Conservation (phyloP, 2,888 invertebrate genomes). For the Eupithecia centaureata region DNA sequence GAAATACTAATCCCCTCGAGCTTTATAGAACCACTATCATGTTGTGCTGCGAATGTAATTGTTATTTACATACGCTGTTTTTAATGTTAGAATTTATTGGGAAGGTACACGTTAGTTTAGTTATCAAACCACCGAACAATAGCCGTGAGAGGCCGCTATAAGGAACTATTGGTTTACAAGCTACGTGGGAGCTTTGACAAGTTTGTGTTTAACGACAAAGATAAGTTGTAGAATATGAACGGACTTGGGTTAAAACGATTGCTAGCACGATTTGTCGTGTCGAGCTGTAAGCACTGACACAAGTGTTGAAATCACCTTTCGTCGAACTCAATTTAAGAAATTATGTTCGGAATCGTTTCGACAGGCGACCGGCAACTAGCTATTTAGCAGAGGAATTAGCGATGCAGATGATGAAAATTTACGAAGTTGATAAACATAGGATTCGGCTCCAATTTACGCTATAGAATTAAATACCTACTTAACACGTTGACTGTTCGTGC, state of each 20-base stretch:
- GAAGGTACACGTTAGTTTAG: neutral
- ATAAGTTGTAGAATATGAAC: slow-evolving; percentile 19
- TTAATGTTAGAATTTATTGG: slow-evolving; percentile 6
- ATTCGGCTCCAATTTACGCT: neutral
- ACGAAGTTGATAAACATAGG: slow-evolving; percentile 6
- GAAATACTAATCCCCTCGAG: slow-evolving; percentile 69
- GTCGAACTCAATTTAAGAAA: slow-evolving; percentile 65
- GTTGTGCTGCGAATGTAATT: slow-evolving; percentile 26
- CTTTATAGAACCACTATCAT: slow-evolving; percentile 55
- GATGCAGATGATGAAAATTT: slow-evolving; percentile 39
- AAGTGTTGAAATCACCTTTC: slow-evolving; percentile 60
- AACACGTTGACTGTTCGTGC: too few relatives aligned
- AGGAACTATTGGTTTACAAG: neutral
- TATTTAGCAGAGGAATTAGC: slow-evolving; percentile 49
- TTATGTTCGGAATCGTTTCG: slow-evolving; percentile 59
- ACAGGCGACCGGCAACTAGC: slow-evolving; percentile 51
- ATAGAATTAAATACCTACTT: too few relatives aligned
- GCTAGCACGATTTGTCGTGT: slow-evolving; percentile 54
- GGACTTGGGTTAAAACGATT: slow-evolving; percentile 47
- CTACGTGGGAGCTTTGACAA: slow-evolving; percentile 17
- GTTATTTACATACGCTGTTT: slow-evolving; percentile 14
- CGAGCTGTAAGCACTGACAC: slow-evolving; percentile 51
- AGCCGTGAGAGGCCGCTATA: neutral
- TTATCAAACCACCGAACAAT: slow-evolving; percentile 2
- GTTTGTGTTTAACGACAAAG: slow-evolving; percentile 27